Evolutionary conservation across 2,797 vertebrate species (phyloP), one percentile per base, ranked within the genome.

Genomic region (Tapirus indicus): DNA sequence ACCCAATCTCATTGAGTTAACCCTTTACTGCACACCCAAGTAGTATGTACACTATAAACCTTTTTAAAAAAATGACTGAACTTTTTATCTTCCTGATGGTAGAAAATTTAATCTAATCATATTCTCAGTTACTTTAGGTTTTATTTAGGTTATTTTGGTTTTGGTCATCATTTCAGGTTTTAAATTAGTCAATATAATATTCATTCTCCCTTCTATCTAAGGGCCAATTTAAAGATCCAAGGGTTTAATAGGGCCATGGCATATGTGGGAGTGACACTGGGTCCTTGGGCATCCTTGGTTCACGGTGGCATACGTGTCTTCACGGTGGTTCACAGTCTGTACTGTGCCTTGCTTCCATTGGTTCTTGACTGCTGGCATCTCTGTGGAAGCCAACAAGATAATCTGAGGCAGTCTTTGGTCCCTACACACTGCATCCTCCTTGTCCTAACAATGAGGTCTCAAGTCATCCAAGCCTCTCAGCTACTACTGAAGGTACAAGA

Each of bases 61-160:
- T 52, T 41, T 23, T 11, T 0, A 1, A n/a, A 64, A 6, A 72
- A 44, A 52, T 52, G 49, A 52, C 27, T 74, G 35, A 85, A 66
- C 6, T 18, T 88, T 72, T 88, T 52, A 44, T n/a, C 27, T 94
- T 82, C 16, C 21, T 54, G 35, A 93, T 25, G 38, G 9, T 27
- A n/a, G n/a, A 60, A 69, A 83, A 83, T 6, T 66, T 88, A 62
- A 83, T 83, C 35, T 74, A 80, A 56, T 74, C 20, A 58, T 79
- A 85, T 58, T 86, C 38, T 85, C 58, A 58, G 27, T 80, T 93
- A 66, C 27, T 91, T 91, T 74, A 49, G 58, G 38, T 80, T 92
- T 75, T 88, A 52, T 85, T 56, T 69, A 38, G 38, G 38, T 41
- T 58, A 69, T 92, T 88, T 78, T 95, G 72, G 13, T 88, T 96